Conservation (phyloP, 2,888 invertebrate species). For the Idaea aversata region DNA sequence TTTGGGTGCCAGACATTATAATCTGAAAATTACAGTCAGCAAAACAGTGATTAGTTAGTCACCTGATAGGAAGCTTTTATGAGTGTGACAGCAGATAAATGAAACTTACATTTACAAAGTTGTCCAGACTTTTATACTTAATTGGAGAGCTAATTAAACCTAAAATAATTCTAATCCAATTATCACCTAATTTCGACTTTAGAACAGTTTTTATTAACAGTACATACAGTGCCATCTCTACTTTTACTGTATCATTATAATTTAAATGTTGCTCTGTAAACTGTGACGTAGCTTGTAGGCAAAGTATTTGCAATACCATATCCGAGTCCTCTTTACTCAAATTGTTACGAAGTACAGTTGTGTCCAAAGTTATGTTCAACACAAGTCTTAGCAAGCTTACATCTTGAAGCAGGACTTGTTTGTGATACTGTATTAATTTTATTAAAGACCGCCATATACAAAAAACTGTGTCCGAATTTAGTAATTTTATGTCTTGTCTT, state of each 20-base stretch:
- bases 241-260: conserved; percentile 38
- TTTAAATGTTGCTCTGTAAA: conserved; percentile 38
- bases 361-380: conserved; percentile 46
- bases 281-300: conserved; percentile 41
- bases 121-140: conserved; percentile 39
- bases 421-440: conserved; percentile 43
- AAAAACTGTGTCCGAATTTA: conserved; percentile 32
- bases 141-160: conserved; percentile 38
- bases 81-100: background rate
- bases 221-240: conserved; percentile 48
- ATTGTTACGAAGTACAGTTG: conserved; percentile 36
- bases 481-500: conserved; percentile 20
- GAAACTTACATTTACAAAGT: conserved; percentile 41
- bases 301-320: conserved; percentile 46
- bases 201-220: conserved; percentile 41
- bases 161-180: conserved; percentile 42
- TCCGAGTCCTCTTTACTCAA: conserved; percentile 38
- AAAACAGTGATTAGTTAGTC: too few relatives aligned
- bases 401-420: conserved; percentile 37
- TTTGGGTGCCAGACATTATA: too few relatives aligned
- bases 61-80: background rate
- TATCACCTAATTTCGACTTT: conserved; percentile 39
- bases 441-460: conserved; percentile 41
- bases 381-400: conserved; percentile 33
- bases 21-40: too few relatives aligned